phyloP scores from a whole-genome alignment of 2,888 invertebrate species.

The Nemoura dubitans region DNA sequence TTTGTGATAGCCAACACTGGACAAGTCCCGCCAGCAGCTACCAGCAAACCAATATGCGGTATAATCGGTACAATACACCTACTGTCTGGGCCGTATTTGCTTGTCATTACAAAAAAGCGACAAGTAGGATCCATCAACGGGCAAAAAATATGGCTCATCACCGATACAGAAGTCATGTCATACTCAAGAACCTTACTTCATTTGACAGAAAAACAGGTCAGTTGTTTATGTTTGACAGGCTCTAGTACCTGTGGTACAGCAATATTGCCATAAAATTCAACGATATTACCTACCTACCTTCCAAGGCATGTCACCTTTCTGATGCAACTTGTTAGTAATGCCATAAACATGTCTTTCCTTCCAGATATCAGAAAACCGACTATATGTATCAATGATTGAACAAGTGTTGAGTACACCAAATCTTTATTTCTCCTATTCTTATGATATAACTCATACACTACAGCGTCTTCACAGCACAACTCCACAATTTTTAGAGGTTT shows the following conservation, averaged over 20 bases:
- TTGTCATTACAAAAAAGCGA: conserved; percentile 87
- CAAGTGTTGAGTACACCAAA: conserved; percentile 82
- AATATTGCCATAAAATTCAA: too few relatives aligned
- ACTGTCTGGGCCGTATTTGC: conserved; percentile 85
- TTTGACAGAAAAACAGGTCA: conserved; percentile 80
- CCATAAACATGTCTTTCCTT: conserved; percentile 49
- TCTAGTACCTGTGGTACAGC: too few relatives aligned
- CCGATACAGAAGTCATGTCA: conserved; percentile 83
- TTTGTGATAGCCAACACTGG: conserved; percentile 63
- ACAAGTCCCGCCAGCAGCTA: conserved; percentile 71
- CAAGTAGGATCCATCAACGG: conserved; percentile 84
- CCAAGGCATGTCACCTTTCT: too few relatives aligned
- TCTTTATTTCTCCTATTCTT: conserved; percentile 93
- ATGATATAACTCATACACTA: conserved; percentile 91
- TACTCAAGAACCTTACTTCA: conserved; percentile 86
- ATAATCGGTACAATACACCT: conserved; percentile 86
- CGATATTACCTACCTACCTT: too few relatives aligned
- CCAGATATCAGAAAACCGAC: conserved; percentile 81
- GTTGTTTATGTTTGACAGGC: conserved; percentile 31
- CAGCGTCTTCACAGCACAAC: conserved; percentile 87
- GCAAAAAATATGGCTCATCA: conserved; percentile 80
- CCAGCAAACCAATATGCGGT: conserved; percentile 77
- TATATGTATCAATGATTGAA: conserved; percentile 87
- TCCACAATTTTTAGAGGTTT: conserved; percentile 80
- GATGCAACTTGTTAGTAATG: too few relatives aligned